Evolutionary conservation across 2,113 vertebrate species (phyloP).

Genomic region (Melanotaenia duboulayi): DNA sequence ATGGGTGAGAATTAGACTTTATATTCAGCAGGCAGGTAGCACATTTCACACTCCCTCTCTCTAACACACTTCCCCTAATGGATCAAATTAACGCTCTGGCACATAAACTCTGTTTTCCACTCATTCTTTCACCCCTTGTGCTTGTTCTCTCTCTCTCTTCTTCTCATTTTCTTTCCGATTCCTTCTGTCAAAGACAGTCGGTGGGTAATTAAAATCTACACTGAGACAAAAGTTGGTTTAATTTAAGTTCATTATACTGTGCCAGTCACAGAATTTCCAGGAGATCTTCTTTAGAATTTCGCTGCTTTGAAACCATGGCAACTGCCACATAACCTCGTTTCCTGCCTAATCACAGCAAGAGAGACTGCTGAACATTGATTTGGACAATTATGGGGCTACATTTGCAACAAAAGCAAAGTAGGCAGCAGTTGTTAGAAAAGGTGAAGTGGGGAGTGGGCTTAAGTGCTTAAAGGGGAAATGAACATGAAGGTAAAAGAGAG

Average conservation of each 20-base stretch:
- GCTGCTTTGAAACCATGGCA: constrained; percentile 74
- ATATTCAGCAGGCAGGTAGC: constrained; percentile 59
- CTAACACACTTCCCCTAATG: constrained; percentile 67
- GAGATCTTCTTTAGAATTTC: constrained; percentile 56
- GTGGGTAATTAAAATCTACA: constrained; percentile 73
- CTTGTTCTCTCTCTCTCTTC: constrained; percentile 34
- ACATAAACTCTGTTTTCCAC: constrained; percentile 67
- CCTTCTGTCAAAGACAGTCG: constrained; percentile 46
- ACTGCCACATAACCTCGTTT: constrained; percentile 70
- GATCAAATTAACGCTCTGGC: constrained; percentile 77
- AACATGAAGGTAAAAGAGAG: constrained; percentile 21
- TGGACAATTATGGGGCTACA: constrained; percentile 73
- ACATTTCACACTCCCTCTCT: constrained; percentile 37
- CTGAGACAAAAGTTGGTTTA: constrained; percentile 71
- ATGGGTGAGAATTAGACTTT: constrained; percentile 72
- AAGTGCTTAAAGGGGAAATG: constrained; percentile 55
- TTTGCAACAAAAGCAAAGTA: constrained; percentile 73
- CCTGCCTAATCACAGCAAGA: constrained; percentile 69
- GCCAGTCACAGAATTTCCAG: constrained; percentile 41
- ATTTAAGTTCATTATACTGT: constrained; percentile 77
- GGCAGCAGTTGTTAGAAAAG: constrained; percentile 57
- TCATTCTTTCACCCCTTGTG: constrained; percentile 30
- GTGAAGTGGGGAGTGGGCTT: constrained; percentile 42
- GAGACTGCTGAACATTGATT: constrained; percentile 73
- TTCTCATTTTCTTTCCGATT: constrained; percentile 27